Evolutionary conservation across 2,888 invertebrate genomes (phyloP).

Genomic region (Adelphocoris suturalis): DNA sequence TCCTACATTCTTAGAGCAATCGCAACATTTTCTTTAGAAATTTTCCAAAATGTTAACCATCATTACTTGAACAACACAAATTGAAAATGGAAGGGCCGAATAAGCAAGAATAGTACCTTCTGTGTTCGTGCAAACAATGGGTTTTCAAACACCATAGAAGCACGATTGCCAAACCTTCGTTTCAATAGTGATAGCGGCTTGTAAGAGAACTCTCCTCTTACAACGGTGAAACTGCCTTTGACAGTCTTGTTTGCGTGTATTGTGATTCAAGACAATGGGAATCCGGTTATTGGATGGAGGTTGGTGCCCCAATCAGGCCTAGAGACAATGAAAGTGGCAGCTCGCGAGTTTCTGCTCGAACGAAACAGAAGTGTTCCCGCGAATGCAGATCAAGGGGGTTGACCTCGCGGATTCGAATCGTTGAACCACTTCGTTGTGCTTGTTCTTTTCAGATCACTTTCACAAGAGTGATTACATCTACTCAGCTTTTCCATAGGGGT

Average conservation of each 20-base stretch:
- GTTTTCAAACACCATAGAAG: too few relatives aligned
- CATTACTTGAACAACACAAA: too few relatives aligned
- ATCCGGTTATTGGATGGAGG: constrained; percentile 3
- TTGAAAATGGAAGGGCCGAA: too few relatives aligned
- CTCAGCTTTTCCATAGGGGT: too few relatives aligned
- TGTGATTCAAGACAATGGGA: constrained; percentile 16
- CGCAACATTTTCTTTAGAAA: too few relatives aligned
- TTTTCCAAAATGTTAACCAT: too few relatives aligned
- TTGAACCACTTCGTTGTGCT: too few relatives aligned
- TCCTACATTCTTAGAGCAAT: too few relatives aligned
- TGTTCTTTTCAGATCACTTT: too few relatives aligned
- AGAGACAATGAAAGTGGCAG: constrained; percentile 2
- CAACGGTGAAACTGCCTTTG: constrained; percentile 18
- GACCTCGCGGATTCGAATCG: background rate
- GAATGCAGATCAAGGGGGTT: background rate
- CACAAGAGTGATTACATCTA: too few relatives aligned
- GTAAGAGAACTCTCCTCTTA: constrained; percentile 20
- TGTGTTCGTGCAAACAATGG: too few relatives aligned
- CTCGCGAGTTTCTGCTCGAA: background rate
- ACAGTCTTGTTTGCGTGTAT: constrained; percentile 17
- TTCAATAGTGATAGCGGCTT: background rate
- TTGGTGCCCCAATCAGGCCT: background rate
- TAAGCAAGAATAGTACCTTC: too few relatives aligned
- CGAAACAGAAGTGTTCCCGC: background rate
- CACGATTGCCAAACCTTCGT: constrained; percentile 19